phyloP scores from a whole-genome alignment of 2,797 vertebrate genomes.

The Anabas testudineus region DNA sequence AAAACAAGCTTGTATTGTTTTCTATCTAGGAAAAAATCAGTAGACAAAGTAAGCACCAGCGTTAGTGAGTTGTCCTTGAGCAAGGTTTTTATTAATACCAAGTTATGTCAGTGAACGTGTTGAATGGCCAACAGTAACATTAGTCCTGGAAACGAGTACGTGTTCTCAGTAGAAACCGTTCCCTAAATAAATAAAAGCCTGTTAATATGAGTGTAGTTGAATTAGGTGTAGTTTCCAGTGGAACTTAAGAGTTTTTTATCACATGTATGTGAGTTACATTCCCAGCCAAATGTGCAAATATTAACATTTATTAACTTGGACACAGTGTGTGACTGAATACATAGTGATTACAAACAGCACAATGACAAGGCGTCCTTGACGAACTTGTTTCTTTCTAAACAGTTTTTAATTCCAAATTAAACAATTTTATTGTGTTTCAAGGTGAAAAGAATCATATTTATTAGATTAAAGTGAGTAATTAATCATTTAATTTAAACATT shows the following conservation, averaged over 20 bases:
- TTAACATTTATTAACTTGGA: slow-evolving; percentile 32
- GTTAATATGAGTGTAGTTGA: slow-evolving; percentile 23
- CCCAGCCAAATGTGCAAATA: slow-evolving; percentile 49
- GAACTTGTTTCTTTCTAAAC: not conserved
- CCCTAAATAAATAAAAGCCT: slow-evolving; percentile 46
- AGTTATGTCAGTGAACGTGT: not conserved
- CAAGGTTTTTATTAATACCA: slow-evolving; percentile 11
- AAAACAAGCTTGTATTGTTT: not conserved
- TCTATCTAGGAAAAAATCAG: not conserved
- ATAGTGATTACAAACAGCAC: slow-evolving; percentile 32
- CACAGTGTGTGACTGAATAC: slow-evolving; percentile 19
- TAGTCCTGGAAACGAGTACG: not conserved
- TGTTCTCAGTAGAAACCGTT: slow-evolving; percentile 29
- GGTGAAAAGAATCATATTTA: not conserved
- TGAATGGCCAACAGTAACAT: slow-evolving; percentile 12
- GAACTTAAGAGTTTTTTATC: slow-evolving; percentile 30
- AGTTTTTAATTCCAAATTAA: not conserved
- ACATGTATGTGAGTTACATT: slow-evolving; percentile 21
- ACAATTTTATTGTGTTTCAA: slow-evolving; percentile 4
- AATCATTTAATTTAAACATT: not conserved
- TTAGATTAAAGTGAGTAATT: not conserved
- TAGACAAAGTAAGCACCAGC: not conserved
- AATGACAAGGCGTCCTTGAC: slow-evolving; percentile 47
- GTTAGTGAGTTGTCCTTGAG: slow-evolving; percentile 34
- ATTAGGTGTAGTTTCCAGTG: slow-evolving; percentile 29